Base-by-base conservation (phyloP, 1,140 invertebrate genomes). In the Brachionus manjavacas region DNA sequence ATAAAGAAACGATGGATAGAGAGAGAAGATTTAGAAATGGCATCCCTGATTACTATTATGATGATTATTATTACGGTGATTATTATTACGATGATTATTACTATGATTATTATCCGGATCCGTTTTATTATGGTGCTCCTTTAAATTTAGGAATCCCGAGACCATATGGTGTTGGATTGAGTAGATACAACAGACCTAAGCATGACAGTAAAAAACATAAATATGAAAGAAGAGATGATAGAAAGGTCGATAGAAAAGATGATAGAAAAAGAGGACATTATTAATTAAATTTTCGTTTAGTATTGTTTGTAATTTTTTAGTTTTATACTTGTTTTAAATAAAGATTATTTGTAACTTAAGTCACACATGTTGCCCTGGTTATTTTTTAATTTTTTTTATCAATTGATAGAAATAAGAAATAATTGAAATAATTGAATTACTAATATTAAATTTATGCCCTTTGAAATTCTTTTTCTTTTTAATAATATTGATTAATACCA, bases 1-100 rank as follows among this genome's bases (percentile, higher is more conserved):
- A 68, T 68, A 68, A 68, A 68, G 66, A 68, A 68, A 68, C 66
- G 14, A 68, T 68, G 66, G 66, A 68, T 12, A 2, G 66, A 31
- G 66, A 68, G n/a, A 68, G 66, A 31, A 25, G 66, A 14, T 28
- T 68, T 12, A 68, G 66, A 68, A 68, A 39, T 28, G 66, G 66
- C 3, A 31, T 31, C 14, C 31, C 31, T 23, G 66, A 68, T 35
- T 68, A 68, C 31, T 68, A 68, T 39, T 12, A 68, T 31, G 66
- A 68, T 31, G 9, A 68, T 68, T 68, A 68, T 66, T 66, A 66
- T 68, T 31, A 68, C 23, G 12, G 31, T 16, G 25, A 68, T 31
- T 68, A 68, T 16, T 68, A 68, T 31, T 35, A 68, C 23, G 28
- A 31, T 31, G 25, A 68, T 68, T 68, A 68, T 14, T 68, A 68